Evolutionary conservation across 1,140 invertebrate genomes (phyloP), one percentile per base, ranked within the genome.

Genomic region (Palaemon carinicauda): DNA sequence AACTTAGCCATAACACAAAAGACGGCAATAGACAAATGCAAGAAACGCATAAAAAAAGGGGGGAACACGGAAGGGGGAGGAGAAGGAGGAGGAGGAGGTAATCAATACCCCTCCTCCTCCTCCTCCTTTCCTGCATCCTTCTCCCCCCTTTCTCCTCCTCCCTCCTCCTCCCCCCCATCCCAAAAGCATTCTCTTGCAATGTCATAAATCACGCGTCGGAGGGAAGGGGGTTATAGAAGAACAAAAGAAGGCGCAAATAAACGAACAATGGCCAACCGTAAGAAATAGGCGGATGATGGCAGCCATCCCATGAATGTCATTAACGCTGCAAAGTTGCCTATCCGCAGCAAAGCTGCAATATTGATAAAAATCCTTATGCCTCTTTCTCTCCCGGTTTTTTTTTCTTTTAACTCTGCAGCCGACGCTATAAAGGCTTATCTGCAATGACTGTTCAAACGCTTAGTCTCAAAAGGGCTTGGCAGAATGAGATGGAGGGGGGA

Each of bases 361-460:
- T 86, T 86, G 83, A 86, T 74, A 86, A 86, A 80, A 86, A 29
- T 73, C 73, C 52, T 17, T 19, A 1, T 29, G 27, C n/a, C 73
- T 86, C 80, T 86, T 86, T 52, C 41, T 52, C 52, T 24, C 41
- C n/a, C n/a, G n/a, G n/a, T 41, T 7, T 7, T 41, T 41, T 41
- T 41, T 41, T 41, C 12, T 41, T 41, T 7, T 41, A 0, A 3
- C 41, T 41, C 41, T 41, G 41, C 41, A 41, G 41, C 77, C 51
- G 29, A 10, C 60, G 60, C 78, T 78, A 80, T 86, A 86, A 86
- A 86, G 83, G 83, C 83, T 86, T 86, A 86, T 86, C 83, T 86
- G 80, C 77, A 86, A 86, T 75, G 83, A 80, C 83, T 86, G 83
- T 80, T 74, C 83, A 60, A 86, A 86, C 83, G 79, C 83, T 51